Evolutionary conservation across 2,797 vertebrate species (phyloP).

Genomic region (Arctocebus calabarensis): DNA sequence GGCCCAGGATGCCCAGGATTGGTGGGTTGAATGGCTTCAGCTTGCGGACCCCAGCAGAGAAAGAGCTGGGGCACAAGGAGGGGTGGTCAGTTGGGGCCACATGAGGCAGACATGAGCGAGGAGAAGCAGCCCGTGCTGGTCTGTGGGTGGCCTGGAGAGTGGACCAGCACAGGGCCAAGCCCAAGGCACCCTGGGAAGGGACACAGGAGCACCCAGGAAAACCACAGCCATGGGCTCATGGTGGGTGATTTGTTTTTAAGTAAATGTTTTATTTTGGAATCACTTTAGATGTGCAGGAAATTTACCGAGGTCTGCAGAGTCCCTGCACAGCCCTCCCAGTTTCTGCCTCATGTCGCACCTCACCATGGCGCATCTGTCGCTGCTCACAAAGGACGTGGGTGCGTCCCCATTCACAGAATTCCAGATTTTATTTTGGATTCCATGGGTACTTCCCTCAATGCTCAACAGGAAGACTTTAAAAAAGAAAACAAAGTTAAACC

Average conservation of each 20-base stretch:
- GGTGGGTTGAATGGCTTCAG: accelerated
- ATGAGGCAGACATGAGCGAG: not conserved
- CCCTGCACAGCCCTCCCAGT: accelerated
- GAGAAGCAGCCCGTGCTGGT: no score
- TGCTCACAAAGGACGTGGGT: accelerated
- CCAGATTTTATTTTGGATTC: not conserved
- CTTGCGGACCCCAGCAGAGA: not conserved
- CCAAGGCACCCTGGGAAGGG: not conserved
- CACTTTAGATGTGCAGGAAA: not conserved
- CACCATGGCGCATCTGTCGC: accelerated
- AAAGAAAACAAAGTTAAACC: not conserved
- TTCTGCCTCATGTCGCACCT: accelerated
- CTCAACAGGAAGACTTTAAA: not conserved
- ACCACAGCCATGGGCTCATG: not conserved
- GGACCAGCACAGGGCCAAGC: no score
- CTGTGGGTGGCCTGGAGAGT: not conserved
- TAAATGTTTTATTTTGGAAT: not conserved
- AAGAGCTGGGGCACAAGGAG: accelerated
- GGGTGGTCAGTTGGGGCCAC: not conserved
- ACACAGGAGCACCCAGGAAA: no score
- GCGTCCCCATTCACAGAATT: accelerated
- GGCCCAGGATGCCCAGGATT: accelerated
- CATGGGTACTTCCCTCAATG: accelerated
- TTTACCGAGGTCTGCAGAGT: accelerated
- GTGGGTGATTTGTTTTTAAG: not conserved